These are phyloP conservation scores for Mareca strepera DNA, from an alignment of 2,797 vertebrate species.

Conservation along the genomic window DNA sequence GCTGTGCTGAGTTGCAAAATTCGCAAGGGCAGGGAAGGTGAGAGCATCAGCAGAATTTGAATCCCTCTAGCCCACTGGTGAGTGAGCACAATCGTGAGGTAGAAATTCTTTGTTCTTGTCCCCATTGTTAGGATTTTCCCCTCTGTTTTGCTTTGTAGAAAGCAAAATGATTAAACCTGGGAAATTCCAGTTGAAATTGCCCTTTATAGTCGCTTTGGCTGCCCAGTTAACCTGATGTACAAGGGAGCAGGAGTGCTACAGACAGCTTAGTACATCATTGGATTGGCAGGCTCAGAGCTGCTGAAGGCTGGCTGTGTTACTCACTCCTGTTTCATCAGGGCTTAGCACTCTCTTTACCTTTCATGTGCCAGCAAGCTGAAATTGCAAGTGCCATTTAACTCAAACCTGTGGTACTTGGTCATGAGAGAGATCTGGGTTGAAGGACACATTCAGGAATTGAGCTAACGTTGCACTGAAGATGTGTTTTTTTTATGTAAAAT, in stretches of 20 bases:
- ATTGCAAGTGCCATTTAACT: background rate
- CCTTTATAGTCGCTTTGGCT: background rate
- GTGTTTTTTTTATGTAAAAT: background rate
- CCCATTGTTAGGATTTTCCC: background rate
- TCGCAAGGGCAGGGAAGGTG: background rate
- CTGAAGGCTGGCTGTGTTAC: background rate
- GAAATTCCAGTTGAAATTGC: slow-evolving; percentile 7
- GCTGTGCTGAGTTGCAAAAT: background rate
- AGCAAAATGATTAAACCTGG: background rate
- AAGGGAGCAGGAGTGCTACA: background rate
- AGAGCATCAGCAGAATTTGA: background rate
- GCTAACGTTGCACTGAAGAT: background rate
- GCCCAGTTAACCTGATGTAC: background rate
- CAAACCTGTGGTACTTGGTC: background rate
- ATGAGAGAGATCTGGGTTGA: background rate
- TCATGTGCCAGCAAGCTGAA: background rate
- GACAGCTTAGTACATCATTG: background rate
- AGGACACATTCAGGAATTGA: background rate
- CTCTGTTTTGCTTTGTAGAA: background rate
- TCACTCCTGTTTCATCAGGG: accelerated
- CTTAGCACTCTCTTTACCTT: background rate
- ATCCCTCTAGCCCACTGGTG: background rate
- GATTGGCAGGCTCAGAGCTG: background rate
- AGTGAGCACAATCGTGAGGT: background rate
- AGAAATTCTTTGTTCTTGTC: background rate